Evolutionary conservation across 2,797 vertebrate species (phyloP), one percentile per base, ranked within the genome.

Genomic region (Euphonia xanthogaster): DNA sequence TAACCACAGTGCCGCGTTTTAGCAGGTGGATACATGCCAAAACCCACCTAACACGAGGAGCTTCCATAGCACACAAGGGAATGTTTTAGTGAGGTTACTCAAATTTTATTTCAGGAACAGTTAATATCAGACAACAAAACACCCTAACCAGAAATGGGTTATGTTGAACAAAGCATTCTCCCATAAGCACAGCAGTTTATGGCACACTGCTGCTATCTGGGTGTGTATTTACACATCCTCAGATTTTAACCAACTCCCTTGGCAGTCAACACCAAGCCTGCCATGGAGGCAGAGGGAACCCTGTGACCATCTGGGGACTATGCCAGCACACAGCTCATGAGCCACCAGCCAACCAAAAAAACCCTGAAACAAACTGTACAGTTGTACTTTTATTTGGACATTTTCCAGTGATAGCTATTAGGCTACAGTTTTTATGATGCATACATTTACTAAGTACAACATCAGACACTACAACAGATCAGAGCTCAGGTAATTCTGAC

Each of bases 381-480:
- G 87, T 73, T 91, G 84, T 96, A 96, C 93, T 95, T 98, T 98
- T 98, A 98, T 98, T 98, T 97, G 94, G 97, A 98, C 94, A 83
- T 94, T 97, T 96, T 97, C 97, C 96, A 97, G 94, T 97, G 96
- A 97, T 95, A 97, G 96, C 98, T 97, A 98, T 96, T 96, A 97
- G 96, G 97, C 95, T 97, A 98, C 98, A 98, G 98, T 97, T 98
- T 98, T 98, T 98, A 98, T 96, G 98, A 98, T 98, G 98, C 98
- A 98, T 98, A 99, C 97, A 97, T 98, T 98, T 98, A 99, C 98
- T 98, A 97, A 98, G 98, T 98, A 99, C 98, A 98, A 98, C 98
- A 98, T 98, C 98, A 98, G 98, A 98, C 98, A 98, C 98, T 98
- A 99, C 97, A 98, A 98, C 97, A 97, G 98, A 95, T 97, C 94